These are phyloP conservation scores for Bombus pascuorum DNA, from an alignment of 1,140 invertebrate genomes.

Conservation along the genomic window DNA sequence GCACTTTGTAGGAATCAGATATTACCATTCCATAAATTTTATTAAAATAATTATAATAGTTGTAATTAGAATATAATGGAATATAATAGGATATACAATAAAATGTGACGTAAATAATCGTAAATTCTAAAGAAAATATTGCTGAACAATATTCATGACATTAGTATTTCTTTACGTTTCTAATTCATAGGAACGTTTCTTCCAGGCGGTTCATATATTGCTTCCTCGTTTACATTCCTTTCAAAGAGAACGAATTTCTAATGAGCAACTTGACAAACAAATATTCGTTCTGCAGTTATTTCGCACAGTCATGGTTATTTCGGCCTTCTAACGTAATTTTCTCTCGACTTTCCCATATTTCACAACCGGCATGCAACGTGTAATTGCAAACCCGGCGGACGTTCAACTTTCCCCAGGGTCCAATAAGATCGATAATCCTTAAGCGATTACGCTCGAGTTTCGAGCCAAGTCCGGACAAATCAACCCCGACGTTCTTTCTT, in stretches of 20 bases:
- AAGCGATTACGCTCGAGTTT: slow-evolving; percentile 39
- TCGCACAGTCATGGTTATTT: not conserved
- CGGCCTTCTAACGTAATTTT: not conserved
- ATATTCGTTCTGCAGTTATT: not conserved
- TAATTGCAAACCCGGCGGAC: not conserved
- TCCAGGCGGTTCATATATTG: not conserved
- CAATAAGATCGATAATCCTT: slow-evolving; percentile 38
- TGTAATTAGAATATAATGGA: too few relatives aligned
- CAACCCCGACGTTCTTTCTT: slow-evolving; percentile 2
- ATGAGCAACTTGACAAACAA: not conserved
- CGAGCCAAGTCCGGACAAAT: slow-evolving; percentile 5
- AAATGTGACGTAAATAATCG: too few relatives aligned
- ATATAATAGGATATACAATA: too few relatives aligned
- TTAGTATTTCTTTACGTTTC: not conserved
- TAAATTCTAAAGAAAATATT: too few relatives aligned
- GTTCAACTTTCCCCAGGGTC: not conserved
- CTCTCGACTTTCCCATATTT: not conserved
- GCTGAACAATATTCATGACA: not conserved
- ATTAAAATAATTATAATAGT: too few relatives aligned
- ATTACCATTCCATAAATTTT: not conserved
- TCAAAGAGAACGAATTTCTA: not conserved
- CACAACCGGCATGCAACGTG: not conserved
- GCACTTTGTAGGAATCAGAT: not conserved
- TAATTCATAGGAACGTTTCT: not conserved
- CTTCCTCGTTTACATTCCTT: not conserved